A percentile compares a stretch with the other conserved stretches of the same genome.
Evolutionary conservation across 2,888 invertebrate species (phyloP).

Genomic region (Tetrapedia diversipes): DNA sequence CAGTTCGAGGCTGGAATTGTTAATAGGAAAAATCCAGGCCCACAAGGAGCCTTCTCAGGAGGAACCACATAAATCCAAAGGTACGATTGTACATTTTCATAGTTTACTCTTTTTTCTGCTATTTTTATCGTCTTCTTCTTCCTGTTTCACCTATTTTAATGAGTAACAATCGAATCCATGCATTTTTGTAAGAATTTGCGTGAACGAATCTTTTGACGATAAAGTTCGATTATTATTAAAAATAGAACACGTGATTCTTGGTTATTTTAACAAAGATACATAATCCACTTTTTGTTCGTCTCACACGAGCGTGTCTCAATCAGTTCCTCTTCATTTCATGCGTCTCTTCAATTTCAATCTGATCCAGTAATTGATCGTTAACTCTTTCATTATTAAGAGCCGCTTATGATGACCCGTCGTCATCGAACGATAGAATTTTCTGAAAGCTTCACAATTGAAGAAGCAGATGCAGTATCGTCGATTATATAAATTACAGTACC

Average conservation of each 20-base stretch:
- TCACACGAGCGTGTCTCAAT: background rate
- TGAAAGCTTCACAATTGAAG: background rate
- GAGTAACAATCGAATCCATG: too few species aligned
- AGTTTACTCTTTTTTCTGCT: background rate
- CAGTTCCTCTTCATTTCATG: background rate
- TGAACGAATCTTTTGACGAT: too few species aligned
- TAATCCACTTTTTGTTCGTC: background rate
- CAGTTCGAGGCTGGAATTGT: constrained; percentile 91
- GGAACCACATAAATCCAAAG: constrained; percentile 72
- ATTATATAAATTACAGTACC: too few species aligned
- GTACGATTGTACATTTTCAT: constrained; percentile 54
- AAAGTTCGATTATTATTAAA: too few species aligned
- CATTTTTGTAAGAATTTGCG: too few species aligned
- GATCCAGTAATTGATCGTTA: constrained; percentile 40
- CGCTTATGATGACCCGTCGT: constrained; percentile 1
- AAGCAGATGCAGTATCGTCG: background rate
- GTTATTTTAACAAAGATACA: too few species aligned
- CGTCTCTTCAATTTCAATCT: constrained; percentile 28
- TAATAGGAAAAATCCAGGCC: constrained; percentile 94
- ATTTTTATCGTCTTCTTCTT: too few species aligned
- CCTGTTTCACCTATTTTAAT: too few species aligned
- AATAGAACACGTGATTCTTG: too few species aligned
- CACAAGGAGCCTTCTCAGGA: constrained; percentile 87
- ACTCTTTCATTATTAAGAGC: constrained; percentile 21
- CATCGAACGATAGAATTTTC: constrained; percentile 8